These are phyloP conservation scores for Agapornis canus DNA, from an alignment of 2,797 vertebrate species.

Conservation along the genomic window DNA sequence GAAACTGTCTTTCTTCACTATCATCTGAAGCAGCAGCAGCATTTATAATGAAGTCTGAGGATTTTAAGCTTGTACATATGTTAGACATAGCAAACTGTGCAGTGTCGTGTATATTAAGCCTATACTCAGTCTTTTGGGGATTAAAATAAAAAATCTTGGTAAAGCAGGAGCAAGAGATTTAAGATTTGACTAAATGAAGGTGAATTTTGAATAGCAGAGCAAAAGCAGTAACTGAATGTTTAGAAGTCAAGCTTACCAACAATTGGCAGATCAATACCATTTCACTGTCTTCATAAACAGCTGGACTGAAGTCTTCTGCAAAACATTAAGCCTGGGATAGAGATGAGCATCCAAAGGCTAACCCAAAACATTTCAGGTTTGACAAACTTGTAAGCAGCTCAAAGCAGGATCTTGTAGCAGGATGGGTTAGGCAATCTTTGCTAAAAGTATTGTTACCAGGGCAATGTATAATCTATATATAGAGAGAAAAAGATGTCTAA, in stretches of 20 bases:
- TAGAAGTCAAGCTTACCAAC: not conserved
- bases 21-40: not conserved
- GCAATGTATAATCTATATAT: fast-evolving
- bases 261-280: fast-evolving
- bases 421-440: no score
- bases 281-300: not conserved
- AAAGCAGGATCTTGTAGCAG: not conserved
- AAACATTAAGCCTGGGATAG: not conserved
- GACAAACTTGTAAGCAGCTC: not conserved
- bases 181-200: not conserved
- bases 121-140: not conserved
- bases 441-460: not conserved
- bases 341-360: not conserved
- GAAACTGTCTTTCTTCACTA: not conserved
- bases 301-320: not conserved
- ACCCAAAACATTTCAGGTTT: not conserved
- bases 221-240: not conserved
- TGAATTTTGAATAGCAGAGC: not conserved
- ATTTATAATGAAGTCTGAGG: not conserved
- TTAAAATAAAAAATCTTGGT: not conserved
- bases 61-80: not conserved
- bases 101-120: not conserved
- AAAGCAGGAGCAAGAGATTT: not conserved
- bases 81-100: not conserved
- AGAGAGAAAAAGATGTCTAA: not conserved